Evolutionary conservation across 2,113 vertebrate genomes (phyloP).

Genomic region (Lanius collurio): DNA sequence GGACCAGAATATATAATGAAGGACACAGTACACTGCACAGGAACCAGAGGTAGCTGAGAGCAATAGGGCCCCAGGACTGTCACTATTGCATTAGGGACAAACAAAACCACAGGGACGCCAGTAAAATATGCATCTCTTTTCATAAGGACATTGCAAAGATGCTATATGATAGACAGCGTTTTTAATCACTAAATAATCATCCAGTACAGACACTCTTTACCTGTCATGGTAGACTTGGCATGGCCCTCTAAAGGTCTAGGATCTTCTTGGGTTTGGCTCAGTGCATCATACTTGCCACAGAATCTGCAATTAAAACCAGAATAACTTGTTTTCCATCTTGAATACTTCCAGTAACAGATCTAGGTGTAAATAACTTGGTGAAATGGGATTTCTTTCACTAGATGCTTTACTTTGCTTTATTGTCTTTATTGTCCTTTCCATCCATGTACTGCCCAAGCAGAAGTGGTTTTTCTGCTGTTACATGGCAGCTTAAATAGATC

Average conservation of each 20-base stretch:
- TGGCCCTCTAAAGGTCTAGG: not conserved
- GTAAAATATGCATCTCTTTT: not conserved
- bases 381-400: not conserved
- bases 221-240: not conserved
- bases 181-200: not conserved
- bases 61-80: not conserved
- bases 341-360: not conserved
- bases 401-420: not conserved
- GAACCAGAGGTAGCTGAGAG: constrained; percentile 15
- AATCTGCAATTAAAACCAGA: not conserved
- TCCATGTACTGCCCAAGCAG: not conserved
- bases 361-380: not conserved
- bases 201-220: not conserved
- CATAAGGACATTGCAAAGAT: not conserved
- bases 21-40: constrained; percentile 29
- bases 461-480: not conserved
- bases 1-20: constrained; percentile 39
- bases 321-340: not conserved
- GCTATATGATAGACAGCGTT: not conserved
- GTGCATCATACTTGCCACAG: not conserved
- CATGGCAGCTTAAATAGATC: not conserved
- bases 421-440: not conserved
- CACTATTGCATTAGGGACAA: not conserved
- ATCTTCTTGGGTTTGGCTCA: not conserved
- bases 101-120: not conserved